Evolutionary conservation across 2,797 vertebrate genomes (phyloP).

Genomic region (Antennarius maculatus): DNA sequence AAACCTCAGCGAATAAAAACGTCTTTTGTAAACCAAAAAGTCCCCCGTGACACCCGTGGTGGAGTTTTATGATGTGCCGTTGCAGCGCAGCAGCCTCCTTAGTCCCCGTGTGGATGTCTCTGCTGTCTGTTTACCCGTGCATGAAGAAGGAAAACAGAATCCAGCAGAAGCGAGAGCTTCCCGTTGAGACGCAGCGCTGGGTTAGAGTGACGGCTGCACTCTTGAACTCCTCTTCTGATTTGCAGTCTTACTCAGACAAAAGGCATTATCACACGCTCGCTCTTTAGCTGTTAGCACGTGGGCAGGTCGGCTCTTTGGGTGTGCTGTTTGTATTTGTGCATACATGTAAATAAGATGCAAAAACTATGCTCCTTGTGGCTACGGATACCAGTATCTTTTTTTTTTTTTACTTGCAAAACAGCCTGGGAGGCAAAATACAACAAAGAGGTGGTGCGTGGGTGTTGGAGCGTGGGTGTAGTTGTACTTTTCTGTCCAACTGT

Average conservation of each 20-base stretch:
- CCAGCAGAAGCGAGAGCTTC: slow-evolving; percentile 12
- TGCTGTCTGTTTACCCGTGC: slow-evolving; percentile 48
- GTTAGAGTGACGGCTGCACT: slow-evolving; percentile 37
- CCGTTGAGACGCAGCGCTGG: slow-evolving; percentile 8
- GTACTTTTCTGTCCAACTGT: slow-evolving; percentile 8
- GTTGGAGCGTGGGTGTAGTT: slow-evolving; percentile 22
- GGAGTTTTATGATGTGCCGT: slow-evolving; percentile 35
- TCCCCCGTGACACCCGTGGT: slow-evolving; percentile 30
- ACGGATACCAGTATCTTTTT: not conserved
- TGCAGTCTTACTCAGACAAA: slow-evolving; percentile 7
- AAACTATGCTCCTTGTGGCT: not conserved
- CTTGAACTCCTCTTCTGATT: slow-evolving; percentile 40
- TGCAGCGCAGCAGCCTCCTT: slow-evolving; percentile 22
- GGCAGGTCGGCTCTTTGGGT: not conserved
- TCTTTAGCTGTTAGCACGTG: slow-evolving; percentile 4
- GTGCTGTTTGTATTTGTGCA: not conserved
- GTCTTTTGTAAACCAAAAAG: slow-evolving; percentile 43
- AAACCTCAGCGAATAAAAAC: slow-evolving; percentile 45
- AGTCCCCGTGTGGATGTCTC: slow-evolving; percentile 30
- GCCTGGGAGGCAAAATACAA: slow-evolving; percentile 1
- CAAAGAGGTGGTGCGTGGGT: slow-evolving; percentile 27
- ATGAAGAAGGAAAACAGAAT: slow-evolving; percentile 17
- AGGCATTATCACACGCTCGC: not conserved
- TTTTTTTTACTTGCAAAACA: not conserved
- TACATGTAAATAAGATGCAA: slow-evolving; percentile 2